Evolutionary conservation across 2,113 vertebrate species (phyloP).

Genomic region (Noctilio leporinus): DNA sequence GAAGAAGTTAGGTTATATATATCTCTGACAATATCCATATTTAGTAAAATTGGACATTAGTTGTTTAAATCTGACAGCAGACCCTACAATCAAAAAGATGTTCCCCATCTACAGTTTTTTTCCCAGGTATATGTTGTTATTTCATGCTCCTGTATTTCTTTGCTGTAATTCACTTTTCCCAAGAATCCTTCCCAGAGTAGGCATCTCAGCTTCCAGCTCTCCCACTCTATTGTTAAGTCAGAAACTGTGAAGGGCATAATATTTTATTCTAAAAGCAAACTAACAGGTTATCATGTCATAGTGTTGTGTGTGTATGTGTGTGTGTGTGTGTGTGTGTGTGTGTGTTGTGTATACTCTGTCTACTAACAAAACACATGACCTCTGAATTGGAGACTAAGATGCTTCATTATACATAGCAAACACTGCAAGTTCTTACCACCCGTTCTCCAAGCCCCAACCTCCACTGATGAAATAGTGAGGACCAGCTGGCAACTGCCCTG

Average conservation of each 20-base stretch:
- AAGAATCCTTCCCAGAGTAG: neutral
- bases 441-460: neutral
- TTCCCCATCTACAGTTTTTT: neutral
- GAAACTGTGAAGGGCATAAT: neutral
- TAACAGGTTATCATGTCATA: neutral
- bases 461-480: neutral
- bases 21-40: conserved; percentile 5
- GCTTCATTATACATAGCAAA: neutral
- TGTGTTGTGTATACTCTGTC: neutral
- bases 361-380: neutral
- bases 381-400: neutral
- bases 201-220: neutral
- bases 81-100: neutral
- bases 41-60: conserved; percentile 35
- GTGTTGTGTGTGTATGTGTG: neutral
- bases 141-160: neutral
- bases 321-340: neutral
- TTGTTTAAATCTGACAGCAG: neutral
- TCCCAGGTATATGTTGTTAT: neutral
- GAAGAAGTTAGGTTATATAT: conserved; percentile 54
- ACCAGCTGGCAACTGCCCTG: neutral
- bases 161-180: neutral
- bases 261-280: neutral
- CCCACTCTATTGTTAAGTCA: neutral
- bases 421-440: neutral